Evolutionary conservation across 1,140 invertebrate genomes (phyloP), one percentile per base, ranked within the genome.

Genomic region (Aphelenchoides besseyi): DNA sequence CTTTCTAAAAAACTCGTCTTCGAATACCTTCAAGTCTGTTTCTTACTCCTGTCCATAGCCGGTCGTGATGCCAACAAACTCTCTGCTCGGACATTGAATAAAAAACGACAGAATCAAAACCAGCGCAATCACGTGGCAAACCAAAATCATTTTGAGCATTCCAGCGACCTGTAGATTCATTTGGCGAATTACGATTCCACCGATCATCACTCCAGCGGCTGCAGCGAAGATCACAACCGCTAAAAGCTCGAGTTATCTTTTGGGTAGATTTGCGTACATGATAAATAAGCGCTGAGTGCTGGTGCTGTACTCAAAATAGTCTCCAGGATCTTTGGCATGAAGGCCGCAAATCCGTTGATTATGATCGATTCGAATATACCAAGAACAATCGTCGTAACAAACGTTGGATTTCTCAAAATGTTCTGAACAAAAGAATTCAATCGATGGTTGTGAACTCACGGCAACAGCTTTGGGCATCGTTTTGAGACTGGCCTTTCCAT

Each of bases 271-370:
- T 26, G 54, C 73, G 74, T 75, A 82, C 81, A 84, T 2, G 82
- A 82, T 18, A 83, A 69, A 67, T 84, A 83, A 0, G 79, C 72
- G 2, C 74, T 82, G 33, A 73, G 70, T 1, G 81, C 78, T 8
- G 82, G 82, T 30, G 79, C 82, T 52, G 81, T 83, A 32, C 72
- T 80, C 26, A 83, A 57, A 16, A 83, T 68, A 1, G 82, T 79
- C 69, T 83, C 82, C 55, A 83, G 66, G 64, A 83, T 83, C 70
- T 83, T 83, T 5, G 82, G 82, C 82, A 83, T 83, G 61, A 83
- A 83, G 0, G 82, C 83, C 52, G 82, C 75, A 57, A 83, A 83
- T 16, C 82, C 82, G 48, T 83, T 83, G 70, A 83, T 80, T 53
- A 83, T 74, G 68, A 83, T 83, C 2, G 82, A 76, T 52, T 83